Evolutionary conservation across 2,113 vertebrate species (phyloP), one percentile per base, ranked within the genome.

Genomic region (Fregetta grallaria): DNA sequence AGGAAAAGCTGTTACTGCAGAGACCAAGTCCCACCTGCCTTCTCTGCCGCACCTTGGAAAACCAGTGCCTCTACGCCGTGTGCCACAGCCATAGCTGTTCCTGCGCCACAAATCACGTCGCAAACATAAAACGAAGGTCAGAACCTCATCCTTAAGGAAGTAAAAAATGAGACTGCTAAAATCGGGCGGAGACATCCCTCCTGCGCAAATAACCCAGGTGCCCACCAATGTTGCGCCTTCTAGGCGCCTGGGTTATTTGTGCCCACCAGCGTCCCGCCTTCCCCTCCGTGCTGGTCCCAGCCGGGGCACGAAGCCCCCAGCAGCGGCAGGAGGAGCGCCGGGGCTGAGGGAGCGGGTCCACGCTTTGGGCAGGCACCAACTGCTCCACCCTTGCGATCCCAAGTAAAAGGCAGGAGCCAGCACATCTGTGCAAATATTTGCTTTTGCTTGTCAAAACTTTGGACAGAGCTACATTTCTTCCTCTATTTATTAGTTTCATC

Each of bases 51-150:
- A 36, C 25, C 81, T 4, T 3, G 27, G 73, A 42, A 38, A 88
- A 34, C 6, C 67, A 83, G 38, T 0, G 0, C 22, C 45, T 70
- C 49, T 15, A 3, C 4, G 0, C 25, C 0, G 0, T 11, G 55
- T 67, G 74, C 77, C 62, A 25, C 52, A 50, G 47, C 53, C 3
- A 2, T 0, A 6, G 13, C 30, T 44, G 38, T 3, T 78, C 53
- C 75, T 40, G 66, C 0, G 0, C 30, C 71, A 62, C 86, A 40
- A 56, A 36, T 1, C 5, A 3, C 1, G 0, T 3, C 72, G 63
- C 34, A 49, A 59, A 55, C 17, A 29, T 16, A 66, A 79, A 61
- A 25, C 1, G 0, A 66, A 32, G n/a, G 15, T 29, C 38, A 77
- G n/a, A 71, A 65, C 13, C 34, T 76, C 72, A 32, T 23, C 58